Evolutionary conservation across 2,888 invertebrate genomes (phyloP), one percentile per base, ranked within the genome.

Genomic region (Synanthedon tipuliformis): DNA sequence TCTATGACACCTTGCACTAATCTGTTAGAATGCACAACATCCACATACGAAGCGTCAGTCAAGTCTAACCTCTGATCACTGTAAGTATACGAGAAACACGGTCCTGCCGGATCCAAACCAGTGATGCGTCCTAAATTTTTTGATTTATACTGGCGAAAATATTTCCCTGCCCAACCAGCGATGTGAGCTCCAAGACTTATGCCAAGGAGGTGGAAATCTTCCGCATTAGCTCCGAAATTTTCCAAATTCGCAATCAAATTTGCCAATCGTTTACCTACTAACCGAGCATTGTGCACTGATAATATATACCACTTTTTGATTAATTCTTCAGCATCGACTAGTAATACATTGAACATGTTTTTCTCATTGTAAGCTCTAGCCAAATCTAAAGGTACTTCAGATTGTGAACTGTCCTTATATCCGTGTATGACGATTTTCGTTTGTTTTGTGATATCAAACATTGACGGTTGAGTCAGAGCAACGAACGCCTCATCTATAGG

Each of bases 151-250:
- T 75, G 72, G 40, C 74, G 73, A 58, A 86, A 85, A 66, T 82
- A 86, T 68, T 84, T 85, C 12, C 88, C 81, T 12, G 86, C 70
- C 78, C 83, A 84, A 48, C 89, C 89, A 1, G 89, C 88, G 2
- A 88, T 83, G 57, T 90, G 90, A 2, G 89, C 89, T 12, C 90
- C 90, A 49, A 90, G 78, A 65, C 90, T 90, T 61, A 90, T 89
- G 5, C 90, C 90, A 48, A 90, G 70, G 15, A 90, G 65, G 71
- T 90, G 90, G 57, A 90, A 77, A 60, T 84, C 82, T 57, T 81
- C 79, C 45, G 88, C 76, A 48, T 80, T 76, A 1, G 88, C 80
- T 48, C 81, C 81, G 56, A 74, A 78, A 52, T 75, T 72, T 64
- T 84, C 81, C 52, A 90, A 76, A 64, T 82, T 78, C 2, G 85